Conservation (phyloP, 2,888 invertebrate genomes). For the Choristoneura rosaceana region DNA sequence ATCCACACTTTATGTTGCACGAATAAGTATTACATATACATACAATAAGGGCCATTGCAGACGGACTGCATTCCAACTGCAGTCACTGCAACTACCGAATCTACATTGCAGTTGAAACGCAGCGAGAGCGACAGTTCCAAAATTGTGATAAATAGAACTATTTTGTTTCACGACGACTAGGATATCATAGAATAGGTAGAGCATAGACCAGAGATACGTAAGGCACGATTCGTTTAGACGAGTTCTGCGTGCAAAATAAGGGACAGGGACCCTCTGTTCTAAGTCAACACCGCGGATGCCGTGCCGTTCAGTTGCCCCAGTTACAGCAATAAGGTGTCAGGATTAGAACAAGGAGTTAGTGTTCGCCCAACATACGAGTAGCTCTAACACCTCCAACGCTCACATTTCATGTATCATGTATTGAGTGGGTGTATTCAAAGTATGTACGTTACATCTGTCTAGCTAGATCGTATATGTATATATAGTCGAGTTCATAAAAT, state of each 20-base stretch:
- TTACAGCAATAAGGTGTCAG: slow-evolving; percentile 1
- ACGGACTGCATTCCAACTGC: too few relatives aligned
- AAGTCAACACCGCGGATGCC: background rate
- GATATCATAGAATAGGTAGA: background rate
- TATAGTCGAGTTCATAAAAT: too few relatives aligned
- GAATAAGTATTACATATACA: too few relatives aligned
- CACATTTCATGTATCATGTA: too few relatives aligned
- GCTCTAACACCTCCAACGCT: background rate
- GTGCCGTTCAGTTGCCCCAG: background rate
- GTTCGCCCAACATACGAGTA: background rate
- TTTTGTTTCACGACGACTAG: background rate
- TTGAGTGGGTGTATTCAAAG: too few relatives aligned
- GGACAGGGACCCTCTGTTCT: background rate
- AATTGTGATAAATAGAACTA: background rate
- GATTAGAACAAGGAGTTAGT: background rate
- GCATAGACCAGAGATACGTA: background rate
- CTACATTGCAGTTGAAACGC: too few relatives aligned
- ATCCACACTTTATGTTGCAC: too few relatives aligned
- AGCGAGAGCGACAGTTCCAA: too few relatives aligned
- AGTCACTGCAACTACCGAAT: too few relatives aligned
- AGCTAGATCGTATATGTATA: too few relatives aligned
- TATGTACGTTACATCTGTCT: too few relatives aligned
- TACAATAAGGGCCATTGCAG: too few relatives aligned
- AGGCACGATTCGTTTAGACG: background rate
- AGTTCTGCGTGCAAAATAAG: background rate